These are phyloP conservation scores for Paralichthys olivaceus DNA, from an alignment of 2,113 vertebrate species.

Conservation along the genomic window DNA sequence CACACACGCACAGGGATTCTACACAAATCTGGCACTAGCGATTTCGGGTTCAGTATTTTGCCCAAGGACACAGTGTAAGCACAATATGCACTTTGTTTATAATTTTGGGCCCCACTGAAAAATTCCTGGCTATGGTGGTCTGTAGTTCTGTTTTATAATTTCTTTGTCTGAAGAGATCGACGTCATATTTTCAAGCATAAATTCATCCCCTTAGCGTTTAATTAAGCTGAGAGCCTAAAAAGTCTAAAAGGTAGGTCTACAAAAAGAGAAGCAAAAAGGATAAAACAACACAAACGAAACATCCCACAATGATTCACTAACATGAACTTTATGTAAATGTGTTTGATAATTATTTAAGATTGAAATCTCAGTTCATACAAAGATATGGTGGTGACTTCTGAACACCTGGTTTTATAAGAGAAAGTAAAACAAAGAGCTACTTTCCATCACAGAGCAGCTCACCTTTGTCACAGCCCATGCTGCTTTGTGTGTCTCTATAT, in stretches of 20 bases:
- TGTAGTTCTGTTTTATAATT: neutral
- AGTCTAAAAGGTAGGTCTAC: neutral
- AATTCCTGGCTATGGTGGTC: no score
- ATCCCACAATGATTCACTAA: neutral
- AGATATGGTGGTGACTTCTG: neutral
- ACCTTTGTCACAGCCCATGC: constrained; percentile 9
- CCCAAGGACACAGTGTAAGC: no score
- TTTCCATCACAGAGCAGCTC: neutral
- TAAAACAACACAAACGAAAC: neutral
- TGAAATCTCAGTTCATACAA: neutral
- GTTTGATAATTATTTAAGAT: constrained; percentile 10
- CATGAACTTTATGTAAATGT: neutral
- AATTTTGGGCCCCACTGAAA: no score
- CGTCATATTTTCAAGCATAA: neutral
- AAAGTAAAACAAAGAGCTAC: no score
- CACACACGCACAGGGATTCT: no score
- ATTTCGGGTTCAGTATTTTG: no score
- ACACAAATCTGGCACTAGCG: no score
- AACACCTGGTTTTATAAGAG: constrained; percentile 9
- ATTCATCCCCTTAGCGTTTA: no score
- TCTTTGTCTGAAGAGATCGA: neutral
- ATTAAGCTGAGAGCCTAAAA: neutral
- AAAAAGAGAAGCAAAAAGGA: neutral
- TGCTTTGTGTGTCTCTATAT: constrained; percentile 54
- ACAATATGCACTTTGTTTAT: no score